Percentiles rank a stretch among this genome's conserved stretches.
Conservation (phyloP, 2,113 vertebrate genomes). For the Aptenodytes forsteri region DNA sequence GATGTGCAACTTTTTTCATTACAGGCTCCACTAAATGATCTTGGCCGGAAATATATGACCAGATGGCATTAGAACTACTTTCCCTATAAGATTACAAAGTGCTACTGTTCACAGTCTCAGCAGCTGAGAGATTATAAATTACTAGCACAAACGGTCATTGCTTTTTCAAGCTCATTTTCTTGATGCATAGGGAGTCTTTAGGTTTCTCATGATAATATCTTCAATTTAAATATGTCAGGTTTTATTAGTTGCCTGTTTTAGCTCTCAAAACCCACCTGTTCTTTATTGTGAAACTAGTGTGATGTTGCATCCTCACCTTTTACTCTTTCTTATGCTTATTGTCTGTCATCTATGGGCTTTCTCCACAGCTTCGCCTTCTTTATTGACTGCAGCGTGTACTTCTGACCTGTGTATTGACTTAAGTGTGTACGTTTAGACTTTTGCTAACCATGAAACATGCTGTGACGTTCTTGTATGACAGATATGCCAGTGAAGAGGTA, state of each 20-base stretch:
- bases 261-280: not conserved
- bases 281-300: not conserved
- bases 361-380: fast-evolving
- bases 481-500: not conserved
- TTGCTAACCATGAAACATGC: not conserved
- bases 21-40: conserved; percentile 40
- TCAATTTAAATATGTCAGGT: not conserved
- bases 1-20: conserved; percentile 37
- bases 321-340: not conserved
- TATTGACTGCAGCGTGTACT: not conserved
- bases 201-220: not conserved
- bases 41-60: conserved; percentile 42
- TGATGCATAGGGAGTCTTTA: not conserved
- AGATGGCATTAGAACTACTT: conserved; percentile 48
- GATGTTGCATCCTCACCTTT: not conserved
- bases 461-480: not conserved
- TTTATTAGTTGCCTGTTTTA: not conserved
- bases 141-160: not conserved
- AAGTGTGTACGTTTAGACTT: not conserved
- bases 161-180: conserved; percentile 21
- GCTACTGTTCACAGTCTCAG: conserved; percentile 40
- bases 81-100: conserved; percentile 62
- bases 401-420: not conserved
- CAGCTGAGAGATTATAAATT: conserved; percentile 46
- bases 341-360: not conserved